Evolutionary conservation across 2,797 vertebrate genomes (phyloP).

Genomic region (Sternotherus odoratus): DNA sequence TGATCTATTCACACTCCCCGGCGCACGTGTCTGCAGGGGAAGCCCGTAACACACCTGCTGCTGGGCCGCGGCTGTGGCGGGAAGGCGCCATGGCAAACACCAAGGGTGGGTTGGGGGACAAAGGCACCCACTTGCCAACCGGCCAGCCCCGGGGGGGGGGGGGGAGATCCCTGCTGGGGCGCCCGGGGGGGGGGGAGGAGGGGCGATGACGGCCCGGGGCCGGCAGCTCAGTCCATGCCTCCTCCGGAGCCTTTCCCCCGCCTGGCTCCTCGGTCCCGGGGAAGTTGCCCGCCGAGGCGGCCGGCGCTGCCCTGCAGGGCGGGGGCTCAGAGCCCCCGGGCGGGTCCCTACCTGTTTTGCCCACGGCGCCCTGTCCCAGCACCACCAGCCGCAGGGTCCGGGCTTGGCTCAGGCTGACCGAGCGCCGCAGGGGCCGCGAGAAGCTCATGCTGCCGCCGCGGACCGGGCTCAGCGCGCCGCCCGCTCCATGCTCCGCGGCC

Average conservation of each 20-base stretch:
- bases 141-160: not conserved
- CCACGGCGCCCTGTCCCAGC: constrained; percentile 82
- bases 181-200: too few relatives aligned
- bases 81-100: not conserved
- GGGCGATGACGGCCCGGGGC: too few relatives aligned
- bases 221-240: too few relatives aligned
- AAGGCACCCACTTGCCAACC: not conserved
- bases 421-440: constrained; percentile 78
- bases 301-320: not conserved
- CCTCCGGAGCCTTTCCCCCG: too few relatives aligned
- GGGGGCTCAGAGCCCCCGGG: too few relatives aligned
- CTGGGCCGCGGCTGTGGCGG: too few relatives aligned
- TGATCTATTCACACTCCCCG: not conserved
- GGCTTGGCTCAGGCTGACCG: constrained; percentile 78
- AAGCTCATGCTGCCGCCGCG: constrained; percentile 65
- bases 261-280: not conserved
- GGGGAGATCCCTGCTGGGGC: not conserved
- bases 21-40: not conserved
- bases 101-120: not conserved
- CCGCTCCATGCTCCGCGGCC: not conserved
- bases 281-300: not conserved
- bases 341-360: constrained; percentile 80
- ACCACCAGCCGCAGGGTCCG: constrained; percentile 82
- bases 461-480: not conserved
- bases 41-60: not conserved